Evolutionary conservation across 2,888 invertebrate genomes (phyloP), one percentile per base, ranked within the genome.

Genomic region (Lapara coniferarum): DNA sequence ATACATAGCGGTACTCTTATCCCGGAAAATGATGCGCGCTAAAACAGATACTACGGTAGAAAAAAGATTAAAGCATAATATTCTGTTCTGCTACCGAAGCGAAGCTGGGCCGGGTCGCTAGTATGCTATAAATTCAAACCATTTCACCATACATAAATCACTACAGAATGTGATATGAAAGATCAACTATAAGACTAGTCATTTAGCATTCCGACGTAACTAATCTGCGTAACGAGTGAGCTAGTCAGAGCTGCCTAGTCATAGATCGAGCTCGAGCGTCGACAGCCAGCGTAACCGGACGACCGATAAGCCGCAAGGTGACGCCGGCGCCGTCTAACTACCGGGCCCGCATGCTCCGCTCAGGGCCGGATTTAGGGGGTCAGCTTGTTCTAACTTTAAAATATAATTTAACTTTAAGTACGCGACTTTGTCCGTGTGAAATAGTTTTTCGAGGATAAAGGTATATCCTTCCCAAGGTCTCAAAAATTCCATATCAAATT

Each of bases 271-370:
- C 63, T 46, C 74, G 78, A 76, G 77, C 75, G 77, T 67, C 77
- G 76, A 76, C 79, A 78, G 78, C 74, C 79, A 78, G 73, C 77
- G 82, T 81, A 83, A 79, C 85, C 88, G 88, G 85, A 85, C 83
- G 84, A 73, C 82, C 85, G 89, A 87, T 88, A 88, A 89, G 87
- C 89, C 87, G 81, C 88, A 87, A 88, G 88, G 87, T 87, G 86
- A 82, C 85, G 84, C 79, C 82, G 81, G 72, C 76, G 79, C 75
- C 81, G 79, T 78, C 84, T 84, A 84, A 86, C 86, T 83, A 75
- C 84, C 81, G 79, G 71, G 77, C 80, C 83, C 82, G 79, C 84
- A 82, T 72, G 73, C 73, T 69, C 74, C 71, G 59, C 52, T 68
- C 73, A 63, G 46, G 19, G 19, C 3, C 49, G 63, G 63, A 63